phyloP scores from a whole-genome alignment of 2,888 invertebrate species.

The Leucania comma region DNA sequence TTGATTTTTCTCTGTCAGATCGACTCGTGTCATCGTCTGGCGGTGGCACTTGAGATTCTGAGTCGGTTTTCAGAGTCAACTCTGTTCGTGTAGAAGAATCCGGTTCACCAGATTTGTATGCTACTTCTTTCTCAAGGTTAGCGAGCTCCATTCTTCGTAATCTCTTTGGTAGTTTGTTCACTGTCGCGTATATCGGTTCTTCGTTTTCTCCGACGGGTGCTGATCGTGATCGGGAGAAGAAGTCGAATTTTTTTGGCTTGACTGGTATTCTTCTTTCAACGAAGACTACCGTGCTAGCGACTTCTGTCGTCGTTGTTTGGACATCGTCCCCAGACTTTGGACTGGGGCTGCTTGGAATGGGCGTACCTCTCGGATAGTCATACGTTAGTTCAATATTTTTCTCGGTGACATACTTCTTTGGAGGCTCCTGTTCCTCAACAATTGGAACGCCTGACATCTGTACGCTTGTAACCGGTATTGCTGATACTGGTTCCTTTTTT shows the following conservation, averaged over 20 bases:
- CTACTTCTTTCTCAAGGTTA: constrained; percentile 87
- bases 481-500: constrained; percentile 71
- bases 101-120: constrained; percentile 83
- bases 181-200: constrained; percentile 89
- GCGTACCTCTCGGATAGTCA: constrained; percentile 87
- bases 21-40: constrained; percentile 87
- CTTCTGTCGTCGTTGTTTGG: constrained; percentile 87
- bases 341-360: constrained; percentile 80
- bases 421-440: constrained; percentile 71
- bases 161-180: constrained; percentile 89
- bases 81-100: constrained; percentile 86
- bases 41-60: constrained; percentile 83
- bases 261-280: constrained; percentile 87
- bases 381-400: constrained; percentile 89
- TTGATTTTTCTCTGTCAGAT: constrained; percentile 86
- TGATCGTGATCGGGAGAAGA: constrained; percentile 88
- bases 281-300: constrained; percentile 89
- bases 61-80: constrained; percentile 84
- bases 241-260: constrained; percentile 86
- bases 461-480: constrained; percentile 64
- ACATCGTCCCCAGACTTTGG: constrained; percentile 81
- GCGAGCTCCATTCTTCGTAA: constrained; percentile 86
- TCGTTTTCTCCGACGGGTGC: constrained; percentile 88
- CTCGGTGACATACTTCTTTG: constrained; percentile 86
- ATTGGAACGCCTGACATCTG: constrained; percentile 61